Conservation (phyloP, 37 sponge, comb jelly and placozoan genomes). For the Hexactinellida sp. region DNA sequence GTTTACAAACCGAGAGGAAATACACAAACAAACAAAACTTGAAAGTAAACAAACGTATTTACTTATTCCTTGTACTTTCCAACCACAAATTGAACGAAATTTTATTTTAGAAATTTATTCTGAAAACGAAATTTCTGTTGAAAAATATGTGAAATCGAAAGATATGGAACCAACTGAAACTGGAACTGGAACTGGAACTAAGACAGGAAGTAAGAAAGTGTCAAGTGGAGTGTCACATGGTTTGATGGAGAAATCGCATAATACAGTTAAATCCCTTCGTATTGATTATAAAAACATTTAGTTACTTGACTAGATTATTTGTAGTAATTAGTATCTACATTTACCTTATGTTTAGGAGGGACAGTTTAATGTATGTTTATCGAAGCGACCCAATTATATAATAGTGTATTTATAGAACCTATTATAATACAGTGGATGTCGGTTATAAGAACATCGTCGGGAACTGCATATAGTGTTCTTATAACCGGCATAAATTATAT, state of each 20-base stretch:
- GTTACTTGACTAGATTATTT: no score
- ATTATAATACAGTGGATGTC: no score
- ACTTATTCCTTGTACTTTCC: slow-evolving; percentile 7
- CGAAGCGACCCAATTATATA: no score
- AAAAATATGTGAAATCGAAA: not conserved
- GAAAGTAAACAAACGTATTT: not conserved
- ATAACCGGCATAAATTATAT: no score
- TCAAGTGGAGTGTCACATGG: not conserved
- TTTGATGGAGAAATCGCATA: not conserved
- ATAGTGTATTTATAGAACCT: no score
- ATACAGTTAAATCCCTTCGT: not conserved
- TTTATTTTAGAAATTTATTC: not conserved
- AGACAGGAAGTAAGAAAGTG: not conserved
- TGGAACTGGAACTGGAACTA: not conserved
- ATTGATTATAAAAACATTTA: not conserved
- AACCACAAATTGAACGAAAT: not conserved
- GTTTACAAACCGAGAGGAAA: slow-evolving; percentile 12
- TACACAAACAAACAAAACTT: not conserved
- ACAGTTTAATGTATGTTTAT: no score
- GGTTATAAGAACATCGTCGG: no score
- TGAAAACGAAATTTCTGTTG: not conserved
- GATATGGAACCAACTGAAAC: not conserved
- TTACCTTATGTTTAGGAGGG: no score
- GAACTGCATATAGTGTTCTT: no score
- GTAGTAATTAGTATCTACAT: no score